A percentile compares a stretch with the other conserved stretches of the same genome.
Evolutionary conservation across 1,140 invertebrate species (phyloP).

Genomic region (Bradynema listronoti): DNA sequence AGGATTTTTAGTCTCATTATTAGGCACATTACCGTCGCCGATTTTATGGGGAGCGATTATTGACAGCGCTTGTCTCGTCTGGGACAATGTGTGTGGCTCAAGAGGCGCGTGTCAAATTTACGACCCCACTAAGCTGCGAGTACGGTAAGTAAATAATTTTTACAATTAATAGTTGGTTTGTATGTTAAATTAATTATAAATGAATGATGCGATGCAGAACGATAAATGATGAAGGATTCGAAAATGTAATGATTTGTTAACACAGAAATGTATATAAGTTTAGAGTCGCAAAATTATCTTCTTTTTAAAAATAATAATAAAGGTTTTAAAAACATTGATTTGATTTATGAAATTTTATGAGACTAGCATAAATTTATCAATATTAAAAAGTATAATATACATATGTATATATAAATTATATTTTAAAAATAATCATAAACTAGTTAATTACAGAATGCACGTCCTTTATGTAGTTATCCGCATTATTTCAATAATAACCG

Average conservation of each 20-base stretch:
- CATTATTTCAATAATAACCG: conserved; percentile 13
- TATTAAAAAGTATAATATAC: neutral
- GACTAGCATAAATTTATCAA: neutral
- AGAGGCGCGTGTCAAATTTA: conserved; percentile 58
- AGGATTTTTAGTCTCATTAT: conserved; percentile 51
- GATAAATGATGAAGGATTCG: neutral
- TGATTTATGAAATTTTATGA: neutral
- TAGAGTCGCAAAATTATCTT: neutral
- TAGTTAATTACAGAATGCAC: conserved; percentile 14
- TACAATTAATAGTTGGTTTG: neutral
- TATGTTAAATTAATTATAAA: neutral
- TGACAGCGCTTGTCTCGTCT: conserved; percentile 58
- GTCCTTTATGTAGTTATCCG: conserved; percentile 18
- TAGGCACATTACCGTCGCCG: conserved; percentile 59
- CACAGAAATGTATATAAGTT: neutral
- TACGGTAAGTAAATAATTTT: conserved; percentile 22
- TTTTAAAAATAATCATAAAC: conserved; percentile 5
- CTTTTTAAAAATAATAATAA: neutral
- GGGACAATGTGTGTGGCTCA: conserved; percentile 51
- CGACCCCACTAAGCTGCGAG: conserved; percentile 45
- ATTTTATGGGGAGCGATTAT: conserved; percentile 58
- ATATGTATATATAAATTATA: neutral
- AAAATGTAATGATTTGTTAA: neutral
- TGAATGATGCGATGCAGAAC: neutral
- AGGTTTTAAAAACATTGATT: neutral